These are phyloP conservation scores for Eulimnadia texana DNA, from an alignment of 1,140 invertebrate genomes.

Conservation along the genomic window DNA sequence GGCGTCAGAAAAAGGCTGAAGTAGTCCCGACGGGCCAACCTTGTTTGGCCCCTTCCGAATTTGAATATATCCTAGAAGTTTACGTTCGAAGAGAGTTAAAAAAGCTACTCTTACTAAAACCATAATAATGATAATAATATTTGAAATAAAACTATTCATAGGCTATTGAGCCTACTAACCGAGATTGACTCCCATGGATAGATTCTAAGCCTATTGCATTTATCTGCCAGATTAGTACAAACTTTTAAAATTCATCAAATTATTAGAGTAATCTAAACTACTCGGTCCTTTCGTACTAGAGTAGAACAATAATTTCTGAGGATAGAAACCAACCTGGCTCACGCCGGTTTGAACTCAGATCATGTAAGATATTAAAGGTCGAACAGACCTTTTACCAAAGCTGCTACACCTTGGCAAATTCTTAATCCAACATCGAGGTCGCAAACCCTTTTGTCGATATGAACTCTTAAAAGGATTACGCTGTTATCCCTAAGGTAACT, in stretches of 20 bases:
- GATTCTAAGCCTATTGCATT: slow-evolving; percentile 46
- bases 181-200: slow-evolving; percentile 34
- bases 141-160: slow-evolving; percentile 29
- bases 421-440: slow-evolving; percentile 69
- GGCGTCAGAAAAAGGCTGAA: slow-evolving; percentile 48
- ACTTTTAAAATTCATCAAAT: slow-evolving; percentile 29
- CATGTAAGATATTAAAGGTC: slow-evolving; percentile 60
- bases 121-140: slow-evolving; percentile 34
- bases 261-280: slow-evolving; percentile 30
- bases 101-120: slow-evolving; percentile 44
- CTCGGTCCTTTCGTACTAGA: slow-evolving; percentile 50
- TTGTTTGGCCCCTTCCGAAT: slow-evolving; percentile 54
- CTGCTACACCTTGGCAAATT: slow-evolving; percentile 41
- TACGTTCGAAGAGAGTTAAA: slow-evolving; percentile 50
- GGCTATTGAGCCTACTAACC: slow-evolving; percentile 19
- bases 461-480: slow-evolving; percentile 46
- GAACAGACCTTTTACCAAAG: slow-evolving; percentile 52
- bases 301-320: slow-evolving; percentile 33
- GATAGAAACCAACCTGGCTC: slow-evolving; percentile 61
- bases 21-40: slow-evolving; percentile 39
- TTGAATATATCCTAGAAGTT: slow-evolving; percentile 49
- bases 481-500: slow-evolving; percentile 60
- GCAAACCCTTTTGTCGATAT: slow-evolving; percentile 47
- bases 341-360: slow-evolving; percentile 60
- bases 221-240: slow-evolving; percentile 41